Base-by-base conservation (phyloP, 1,140 invertebrate species). In the Euborellia annulipes region DNA sequence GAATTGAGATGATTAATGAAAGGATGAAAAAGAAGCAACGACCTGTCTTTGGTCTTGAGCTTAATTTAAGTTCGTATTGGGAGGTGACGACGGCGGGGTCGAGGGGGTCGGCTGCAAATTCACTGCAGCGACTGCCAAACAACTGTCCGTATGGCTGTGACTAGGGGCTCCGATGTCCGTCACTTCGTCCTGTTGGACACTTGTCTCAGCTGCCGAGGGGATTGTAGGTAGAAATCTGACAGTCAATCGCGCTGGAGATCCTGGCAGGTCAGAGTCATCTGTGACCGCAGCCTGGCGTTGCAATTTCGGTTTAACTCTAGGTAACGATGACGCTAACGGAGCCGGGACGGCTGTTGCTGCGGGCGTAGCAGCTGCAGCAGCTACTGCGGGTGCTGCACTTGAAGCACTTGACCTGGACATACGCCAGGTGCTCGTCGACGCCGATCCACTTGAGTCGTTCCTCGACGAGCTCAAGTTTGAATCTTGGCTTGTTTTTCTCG, bases 401-500 rank as follows among this genome's bases (percentile, higher is more conserved):
- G 83, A 86, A 32, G 83, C 68, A 1, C 84, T 84, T 51, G 83
- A 75, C 14, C 83, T 66, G 79, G 85, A 89, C 1, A 85, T 86
- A 45, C 81, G 82, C 3, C 85, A 89, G 53, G 81, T 85, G 13
- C 82, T 83, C 0, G 84, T 88, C 1, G 84, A 85, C 0, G 75
- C 78, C 0, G 84, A 87, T 1, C 83, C 84, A 1, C 84, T 88
- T 0, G 85, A 90, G 61, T 92, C 86, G 59, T 90, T 90, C 11
- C 86, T 68, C 1, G 83, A 85, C 52, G 79, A 84, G 36, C 83
- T 87, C 41, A 90, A 61, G 60, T 87, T 90, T 1, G 85, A 90
- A 56, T 91, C 86, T 59, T 90, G 86, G 1, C 84, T 88, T 0
- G 86, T 84, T 63, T 91, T 91, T 16, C 86, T 66, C 0, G 85